phyloP scores from a whole-genome alignment of 2,113 vertebrate genomes.

The Girardinichthys multiradiatus region DNA sequence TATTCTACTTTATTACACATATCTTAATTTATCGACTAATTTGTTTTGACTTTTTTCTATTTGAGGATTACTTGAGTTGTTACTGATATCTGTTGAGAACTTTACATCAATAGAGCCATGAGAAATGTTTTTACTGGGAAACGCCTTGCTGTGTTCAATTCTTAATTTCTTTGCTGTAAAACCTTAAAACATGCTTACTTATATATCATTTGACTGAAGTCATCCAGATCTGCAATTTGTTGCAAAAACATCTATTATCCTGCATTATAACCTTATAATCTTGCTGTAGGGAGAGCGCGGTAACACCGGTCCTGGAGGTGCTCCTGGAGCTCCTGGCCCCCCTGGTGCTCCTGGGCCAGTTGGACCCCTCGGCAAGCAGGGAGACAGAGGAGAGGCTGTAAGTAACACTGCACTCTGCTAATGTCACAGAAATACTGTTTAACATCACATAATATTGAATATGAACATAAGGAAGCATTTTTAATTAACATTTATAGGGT shows the following conservation, averaged over 20 bases:
- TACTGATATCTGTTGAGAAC: not conserved
- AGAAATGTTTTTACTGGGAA: too few species aligned
- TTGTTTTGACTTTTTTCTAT: not conserved
- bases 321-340: slow-evolving; percentile 89
- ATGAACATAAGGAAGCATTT: not conserved
- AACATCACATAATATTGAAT: not conserved
- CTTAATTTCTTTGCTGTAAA: not conserved
- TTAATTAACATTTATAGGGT: slow-evolving; percentile 78
- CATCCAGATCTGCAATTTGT: not conserved
- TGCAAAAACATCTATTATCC: not conserved
- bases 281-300: slow-evolving; percentile 91
- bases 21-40: not conserved
- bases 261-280: slow-evolving; percentile 18
- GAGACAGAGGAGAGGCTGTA: slow-evolving; percentile 95
- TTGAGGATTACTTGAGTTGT: not conserved
- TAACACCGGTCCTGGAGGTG: slow-evolving; percentile 88
- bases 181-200: not conserved
- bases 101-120: not conserved
- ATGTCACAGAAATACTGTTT: not conserved
- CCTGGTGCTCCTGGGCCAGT: slow-evolving; percentile 90
- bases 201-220: not conserved
- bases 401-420: slow-evolving; percentile 62
- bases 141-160: not conserved
- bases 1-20: not conserved
- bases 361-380: slow-evolving; percentile 95